Evolutionary conservation across 2,797 vertebrate species (phyloP).

Genomic region (Huso huso): DNA sequence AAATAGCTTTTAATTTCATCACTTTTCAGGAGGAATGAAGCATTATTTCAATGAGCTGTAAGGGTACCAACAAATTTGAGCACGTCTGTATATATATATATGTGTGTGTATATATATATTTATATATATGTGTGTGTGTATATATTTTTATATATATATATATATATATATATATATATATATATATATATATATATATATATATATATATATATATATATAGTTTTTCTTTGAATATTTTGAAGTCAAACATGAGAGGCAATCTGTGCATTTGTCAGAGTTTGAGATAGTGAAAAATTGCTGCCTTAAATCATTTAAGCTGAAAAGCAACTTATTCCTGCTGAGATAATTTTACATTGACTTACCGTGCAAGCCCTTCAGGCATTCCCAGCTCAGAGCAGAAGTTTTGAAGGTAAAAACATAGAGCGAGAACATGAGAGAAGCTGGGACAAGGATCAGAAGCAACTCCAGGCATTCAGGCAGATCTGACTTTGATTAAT

Average conservation of each 20-base stretch:
- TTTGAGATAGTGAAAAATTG: constrained; percentile 78
- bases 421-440: constrained; percentile 72
- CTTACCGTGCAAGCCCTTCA: constrained; percentile 75
- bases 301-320: constrained; percentile 81
- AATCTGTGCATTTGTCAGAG: constrained; percentile 82
- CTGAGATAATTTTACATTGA: constrained; percentile 76
- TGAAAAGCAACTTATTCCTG: constrained; percentile 76
- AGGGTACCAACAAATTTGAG: too few relatives aligned
- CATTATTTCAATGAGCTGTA: too few relatives aligned
- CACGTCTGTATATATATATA: too few relatives aligned
- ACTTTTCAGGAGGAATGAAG: too few relatives aligned
- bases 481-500: constrained; percentile 99
- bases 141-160: too few relatives aligned
- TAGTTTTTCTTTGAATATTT: constrained; percentile 90
- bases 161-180: too few relatives aligned
- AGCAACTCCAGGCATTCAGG: constrained; percentile 83
- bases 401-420: constrained; percentile 77
- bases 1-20: too few relatives aligned
- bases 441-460: constrained; percentile 81
- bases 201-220: constrained; percentile 44
- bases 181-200: too few relatives aligned
- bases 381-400: constrained; percentile 74
- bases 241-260: constrained; percentile 80
- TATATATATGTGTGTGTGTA: too few relatives aligned
- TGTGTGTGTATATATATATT: too few relatives aligned